Conservation (phyloP, 2,113 vertebrate genomes). For the Phyllopteryx taeniolatus region DNA sequence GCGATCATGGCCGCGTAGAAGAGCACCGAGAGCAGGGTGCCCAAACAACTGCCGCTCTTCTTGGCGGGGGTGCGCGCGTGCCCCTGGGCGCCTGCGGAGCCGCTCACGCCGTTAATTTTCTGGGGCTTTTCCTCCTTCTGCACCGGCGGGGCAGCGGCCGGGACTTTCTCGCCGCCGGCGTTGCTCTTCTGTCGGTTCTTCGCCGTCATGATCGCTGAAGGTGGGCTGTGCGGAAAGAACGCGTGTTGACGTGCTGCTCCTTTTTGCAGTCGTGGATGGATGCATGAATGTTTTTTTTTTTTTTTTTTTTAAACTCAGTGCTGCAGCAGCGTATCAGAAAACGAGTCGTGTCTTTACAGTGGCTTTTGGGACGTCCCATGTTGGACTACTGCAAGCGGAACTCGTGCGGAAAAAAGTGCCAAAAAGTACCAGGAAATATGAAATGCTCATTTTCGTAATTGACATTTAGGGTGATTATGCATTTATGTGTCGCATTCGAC, state of each 20-base stretch:
- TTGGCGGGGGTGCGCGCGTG: conserved; percentile 27
- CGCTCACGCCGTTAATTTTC: conserved; percentile 51
- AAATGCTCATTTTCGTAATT: background rate
- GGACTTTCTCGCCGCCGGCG: conserved; percentile 48
- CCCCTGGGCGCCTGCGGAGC: conserved; percentile 36
- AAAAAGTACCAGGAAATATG: conserved; percentile 6
- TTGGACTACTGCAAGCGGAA: background rate
- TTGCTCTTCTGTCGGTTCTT: conserved; percentile 68
- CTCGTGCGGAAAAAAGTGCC: background rate
- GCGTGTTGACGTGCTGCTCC: conserved; percentile 8
- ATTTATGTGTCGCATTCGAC: background rate
- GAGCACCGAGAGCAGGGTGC: conserved; percentile 29
- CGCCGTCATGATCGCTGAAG: conserved; percentile 58
- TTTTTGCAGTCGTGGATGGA: conserved; percentile 58
- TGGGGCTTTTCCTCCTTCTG: conserved; percentile 62
- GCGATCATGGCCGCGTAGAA: conserved; percentile 60
- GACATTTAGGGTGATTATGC: background rate
- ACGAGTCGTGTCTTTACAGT: conserved; percentile 65
- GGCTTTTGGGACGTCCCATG: conserved; percentile 54
- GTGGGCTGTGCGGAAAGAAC: background rate
- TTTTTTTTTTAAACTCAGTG: conserved; percentile 14
- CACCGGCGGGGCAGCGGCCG: conserved; percentile 1
- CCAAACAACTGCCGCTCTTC: conserved; percentile 29
- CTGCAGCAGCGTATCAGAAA: conserved; percentile 69
- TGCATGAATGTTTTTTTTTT: background rate